These are phyloP conservation scores for Hephaestus fuliginosus DNA, from an alignment of 2,797 vertebrate genomes.

Conservation along the genomic window DNA sequence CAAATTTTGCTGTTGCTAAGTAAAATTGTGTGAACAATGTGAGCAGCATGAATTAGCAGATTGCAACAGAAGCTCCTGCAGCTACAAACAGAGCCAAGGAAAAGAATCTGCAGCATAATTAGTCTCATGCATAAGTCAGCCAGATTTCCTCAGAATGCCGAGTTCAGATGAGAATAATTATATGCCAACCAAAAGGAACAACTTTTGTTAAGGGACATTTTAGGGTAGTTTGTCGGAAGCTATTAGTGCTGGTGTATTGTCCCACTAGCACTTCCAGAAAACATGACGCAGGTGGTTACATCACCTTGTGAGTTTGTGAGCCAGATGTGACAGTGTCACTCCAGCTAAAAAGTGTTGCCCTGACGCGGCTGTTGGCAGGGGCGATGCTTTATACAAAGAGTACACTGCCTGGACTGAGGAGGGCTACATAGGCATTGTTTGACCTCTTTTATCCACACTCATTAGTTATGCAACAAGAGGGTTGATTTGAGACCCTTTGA, in stretches of 20 bases:
- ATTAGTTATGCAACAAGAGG: slow-evolving; percentile 82
- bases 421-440: slow-evolving; percentile 67
- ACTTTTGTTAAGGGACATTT: slow-evolving; percentile 59
- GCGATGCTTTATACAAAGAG: slow-evolving; percentile 46
- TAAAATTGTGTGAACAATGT: slow-evolving; percentile 63
- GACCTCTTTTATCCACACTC: slow-evolving; percentile 71
- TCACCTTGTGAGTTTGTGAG: slow-evolving; percentile 55
- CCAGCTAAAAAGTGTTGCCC: slow-evolving; percentile 49
- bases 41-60: slow-evolving; percentile 73
- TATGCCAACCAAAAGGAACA: slow-evolving; percentile 47
- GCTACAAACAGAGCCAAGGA: slow-evolving; percentile 48
- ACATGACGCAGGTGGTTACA: slow-evolving; percentile 71
- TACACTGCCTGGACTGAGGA: slow-evolving; percentile 40
- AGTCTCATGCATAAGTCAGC: slow-evolving; percentile 66
- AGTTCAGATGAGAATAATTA: slow-evolving; percentile 59
- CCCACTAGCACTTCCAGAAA: slow-evolving; percentile 32
- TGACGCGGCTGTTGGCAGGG: slow-evolving; percentile 59
- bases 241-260: slow-evolving; percentile 56
- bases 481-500: slow-evolving; percentile 80
- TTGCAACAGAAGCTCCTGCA: slow-evolving; percentile 68
- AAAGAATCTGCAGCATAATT: slow-evolving; percentile 60
- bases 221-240: slow-evolving; percentile 60
- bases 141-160: slow-evolving; percentile 37
- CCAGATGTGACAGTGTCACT: slow-evolving; percentile 68
- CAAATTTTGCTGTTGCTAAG: slow-evolving; percentile 56